Percentiles rank a stretch among this genome's conserved stretches.
Evolutionary conservation across 1,140 invertebrate genomes (phyloP).

Genomic region (Drosophila lacteicornis): DNA sequence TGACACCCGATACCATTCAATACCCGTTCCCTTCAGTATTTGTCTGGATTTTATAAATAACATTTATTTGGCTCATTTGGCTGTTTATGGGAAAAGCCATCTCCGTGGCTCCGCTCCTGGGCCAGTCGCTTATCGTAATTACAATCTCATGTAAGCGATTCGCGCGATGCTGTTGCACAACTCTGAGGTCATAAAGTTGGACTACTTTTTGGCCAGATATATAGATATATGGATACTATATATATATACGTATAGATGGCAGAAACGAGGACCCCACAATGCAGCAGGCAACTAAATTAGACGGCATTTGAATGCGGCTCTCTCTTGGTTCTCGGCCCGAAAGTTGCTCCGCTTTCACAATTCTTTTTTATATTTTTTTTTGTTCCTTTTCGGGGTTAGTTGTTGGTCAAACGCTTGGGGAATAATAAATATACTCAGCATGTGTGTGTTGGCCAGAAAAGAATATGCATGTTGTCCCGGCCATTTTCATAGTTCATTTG

Average conservation of each 20-base stretch:
- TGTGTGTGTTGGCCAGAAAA: constrained; percentile 45
- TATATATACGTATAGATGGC: not conserved
- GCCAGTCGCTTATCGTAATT: constrained; percentile 74
- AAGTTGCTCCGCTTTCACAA: constrained; percentile 17
- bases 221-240: constrained; percentile 19
- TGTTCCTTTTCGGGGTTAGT: constrained; percentile 63
- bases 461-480: constrained; percentile 73
- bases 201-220: constrained; percentile 49
- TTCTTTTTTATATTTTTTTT: constrained; percentile 18
- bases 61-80: constrained; percentile 83
- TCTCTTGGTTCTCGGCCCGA: constrained; percentile 27
- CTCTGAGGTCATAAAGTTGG: constrained; percentile 70
- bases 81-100: constrained; percentile 70
- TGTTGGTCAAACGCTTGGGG: constrained; percentile 79
- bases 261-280: constrained; percentile 45
- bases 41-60: constrained; percentile 69
- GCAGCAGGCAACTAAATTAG: constrained; percentile 77
- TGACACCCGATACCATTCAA: not conserved
- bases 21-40: constrained; percentile 17
- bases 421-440: constrained; percentile 78
- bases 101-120: constrained; percentile 46
- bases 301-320: constrained; percentile 77
- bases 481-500: constrained; percentile 82
- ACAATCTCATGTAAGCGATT: constrained; percentile 82
- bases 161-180: constrained; percentile 79